A percentile compares a stretch with the other conserved stretches of the same genome.
phyloP scores from a whole-genome alignment of 2,888 invertebrate genomes.

The Acronicta psi region DNA sequence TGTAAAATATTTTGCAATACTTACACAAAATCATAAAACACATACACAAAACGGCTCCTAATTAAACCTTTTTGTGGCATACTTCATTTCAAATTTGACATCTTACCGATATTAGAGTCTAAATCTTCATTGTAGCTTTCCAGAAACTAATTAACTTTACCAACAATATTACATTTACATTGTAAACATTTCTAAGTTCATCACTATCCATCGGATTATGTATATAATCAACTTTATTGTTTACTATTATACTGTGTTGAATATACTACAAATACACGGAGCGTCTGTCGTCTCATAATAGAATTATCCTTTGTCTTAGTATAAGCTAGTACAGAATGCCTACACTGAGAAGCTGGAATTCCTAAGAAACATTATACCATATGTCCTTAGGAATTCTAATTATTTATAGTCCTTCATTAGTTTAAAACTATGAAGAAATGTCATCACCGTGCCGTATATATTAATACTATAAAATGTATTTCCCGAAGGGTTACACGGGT shows the following conservation, averaged over 20 bases:
- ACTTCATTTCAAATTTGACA: too few relatives aligned
- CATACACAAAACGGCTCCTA: too few relatives aligned
- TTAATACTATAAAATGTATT: too few relatives aligned
- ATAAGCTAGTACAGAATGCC: neutral
- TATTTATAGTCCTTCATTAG: too few relatives aligned
- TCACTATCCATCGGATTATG: neutral
- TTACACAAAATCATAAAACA: too few relatives aligned
- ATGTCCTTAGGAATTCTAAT: too few relatives aligned
- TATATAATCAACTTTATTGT: neutral
- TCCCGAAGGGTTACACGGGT: too few relatives aligned
- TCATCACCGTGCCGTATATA: too few relatives aligned
- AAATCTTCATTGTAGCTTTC: neutral
- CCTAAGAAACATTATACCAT: neutral
- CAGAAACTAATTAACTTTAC: neutral
- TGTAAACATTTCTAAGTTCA: neutral
- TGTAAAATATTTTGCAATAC: too few relatives aligned
- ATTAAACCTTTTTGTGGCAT: too few relatives aligned
- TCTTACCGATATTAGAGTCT: too few relatives aligned
- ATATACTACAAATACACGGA: neutral
- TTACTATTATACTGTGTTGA: neutral
- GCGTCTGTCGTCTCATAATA: neutral
- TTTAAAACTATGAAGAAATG: too few relatives aligned
- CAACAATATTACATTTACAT: neutral
- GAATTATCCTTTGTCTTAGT: slow-evolving; percentile 9
- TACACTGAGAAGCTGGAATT: neutral